Evolutionary conservation across 2,113 vertebrate genomes (phyloP).

Genomic region (Platycercus adscitus): DNA sequence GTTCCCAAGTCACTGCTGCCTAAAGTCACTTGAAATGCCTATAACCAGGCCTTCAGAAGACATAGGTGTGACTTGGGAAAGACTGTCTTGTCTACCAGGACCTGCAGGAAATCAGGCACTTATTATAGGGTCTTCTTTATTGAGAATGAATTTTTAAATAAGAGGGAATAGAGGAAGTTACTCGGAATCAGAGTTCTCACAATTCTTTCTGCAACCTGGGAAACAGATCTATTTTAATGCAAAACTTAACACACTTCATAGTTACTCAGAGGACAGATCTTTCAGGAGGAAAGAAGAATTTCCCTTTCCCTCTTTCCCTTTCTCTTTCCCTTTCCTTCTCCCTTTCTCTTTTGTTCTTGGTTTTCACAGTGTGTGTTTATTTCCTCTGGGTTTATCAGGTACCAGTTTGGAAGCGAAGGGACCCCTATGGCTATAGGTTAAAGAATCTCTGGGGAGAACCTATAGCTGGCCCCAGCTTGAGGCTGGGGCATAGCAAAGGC

Average conservation of each 20-base stretch:
- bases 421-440: not conserved
- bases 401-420: not conserved
- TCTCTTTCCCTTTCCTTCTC: fast-evolving
- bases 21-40: not conserved
- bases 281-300: not conserved
- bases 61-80: not conserved
- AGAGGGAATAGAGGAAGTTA: not conserved
- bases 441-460: not conserved
- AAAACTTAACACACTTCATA: not conserved
- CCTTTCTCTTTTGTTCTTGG: fast-evolving
- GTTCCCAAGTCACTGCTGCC: not conserved
- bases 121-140: not conserved
- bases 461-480: not conserved
- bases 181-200: not conserved
- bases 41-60: not conserved
- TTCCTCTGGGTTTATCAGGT: not conserved
- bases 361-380: not conserved
- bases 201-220: not conserved
- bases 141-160: not conserved
- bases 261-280: not conserved
- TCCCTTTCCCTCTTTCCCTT: fast-evolving
- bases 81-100: not conserved
- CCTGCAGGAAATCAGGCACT: not conserved
- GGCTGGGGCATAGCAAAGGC: not conserved
- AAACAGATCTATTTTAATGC: not conserved